These are phyloP conservation scores for Sylvilagus bachmani DNA, from an alignment of 2,113 vertebrate species.

Conservation along the genomic window DNA sequence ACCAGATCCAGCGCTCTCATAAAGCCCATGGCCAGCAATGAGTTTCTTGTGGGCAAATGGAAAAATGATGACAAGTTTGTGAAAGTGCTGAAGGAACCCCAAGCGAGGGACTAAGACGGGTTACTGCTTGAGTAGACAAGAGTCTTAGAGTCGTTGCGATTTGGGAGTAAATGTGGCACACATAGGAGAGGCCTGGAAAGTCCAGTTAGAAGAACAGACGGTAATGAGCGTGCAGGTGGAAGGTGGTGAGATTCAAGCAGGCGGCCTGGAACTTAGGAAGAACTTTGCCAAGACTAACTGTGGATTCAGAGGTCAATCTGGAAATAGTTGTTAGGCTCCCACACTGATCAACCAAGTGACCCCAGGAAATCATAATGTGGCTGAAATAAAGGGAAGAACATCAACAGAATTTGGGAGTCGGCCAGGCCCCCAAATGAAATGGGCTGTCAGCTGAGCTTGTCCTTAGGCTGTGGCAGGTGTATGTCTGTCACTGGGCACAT, in stretches of 20 bases:
- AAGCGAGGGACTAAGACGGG: not conserved
- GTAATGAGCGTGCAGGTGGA: not conserved
- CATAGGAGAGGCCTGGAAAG: not conserved
- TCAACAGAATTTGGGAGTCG: not conserved
- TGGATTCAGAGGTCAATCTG: not conserved
- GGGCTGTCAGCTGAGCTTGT: not conserved
- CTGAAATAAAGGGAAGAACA: not conserved
- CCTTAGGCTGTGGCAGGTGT: not conserved
- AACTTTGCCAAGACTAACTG: not conserved
- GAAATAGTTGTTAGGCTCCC: not conserved
- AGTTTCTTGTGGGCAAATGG: constrained; percentile 20
- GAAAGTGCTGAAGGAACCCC: constrained; percentile 30
- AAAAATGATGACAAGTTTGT: not conserved
- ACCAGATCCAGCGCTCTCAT: not conserved
- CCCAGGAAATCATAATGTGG: not conserved
- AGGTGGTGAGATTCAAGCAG: not conserved
- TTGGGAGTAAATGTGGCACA: not conserved
- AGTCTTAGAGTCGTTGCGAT: not conserved
- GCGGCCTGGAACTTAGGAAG: not conserved
- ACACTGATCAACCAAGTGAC: not conserved
- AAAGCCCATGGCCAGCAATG: not conserved
- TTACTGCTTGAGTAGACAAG: not conserved
- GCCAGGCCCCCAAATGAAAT: not conserved
- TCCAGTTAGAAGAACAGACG: not conserved
- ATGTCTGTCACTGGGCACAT: not conserved